Evolutionary conservation across 2,113 vertebrate genomes (phyloP).

Genomic region (Fulmarus glacialis): DNA sequence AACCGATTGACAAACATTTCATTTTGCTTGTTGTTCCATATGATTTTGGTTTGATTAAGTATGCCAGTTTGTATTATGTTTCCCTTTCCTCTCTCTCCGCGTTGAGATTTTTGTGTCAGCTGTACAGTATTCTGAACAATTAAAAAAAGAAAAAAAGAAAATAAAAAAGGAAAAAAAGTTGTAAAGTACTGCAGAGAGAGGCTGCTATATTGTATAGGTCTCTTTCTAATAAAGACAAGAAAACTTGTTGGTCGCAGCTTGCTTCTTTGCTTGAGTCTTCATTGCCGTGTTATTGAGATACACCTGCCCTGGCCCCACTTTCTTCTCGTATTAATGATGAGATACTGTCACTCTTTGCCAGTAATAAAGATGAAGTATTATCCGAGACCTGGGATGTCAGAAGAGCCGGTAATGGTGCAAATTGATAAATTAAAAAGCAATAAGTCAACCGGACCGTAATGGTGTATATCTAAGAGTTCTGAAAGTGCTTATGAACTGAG

Average conservation of each 20-base stretch:
- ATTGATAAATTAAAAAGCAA: slow-evolving; percentile 63
- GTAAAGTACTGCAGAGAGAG: slow-evolving; percentile 82
- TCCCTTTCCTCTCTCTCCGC: slow-evolving; percentile 47
- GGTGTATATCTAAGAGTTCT: slow-evolving; percentile 27
- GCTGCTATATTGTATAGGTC: slow-evolving; percentile 86
- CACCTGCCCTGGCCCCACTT: not conserved
- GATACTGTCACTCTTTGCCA: slow-evolving; percentile 57
- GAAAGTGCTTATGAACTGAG: not conserved
- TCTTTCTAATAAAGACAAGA: slow-evolving; percentile 95
- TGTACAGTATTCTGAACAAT: slow-evolving; percentile 89
- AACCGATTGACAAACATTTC: slow-evolving; percentile 74
- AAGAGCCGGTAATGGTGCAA: slow-evolving; percentile 21
- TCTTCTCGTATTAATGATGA: not conserved
- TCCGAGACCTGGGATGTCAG: not conserved
- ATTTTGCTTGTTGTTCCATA: slow-evolving; percentile 74
- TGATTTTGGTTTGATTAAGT: slow-evolving; percentile 77
- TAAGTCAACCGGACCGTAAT: not conserved
- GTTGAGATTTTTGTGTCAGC: slow-evolving; percentile 79
- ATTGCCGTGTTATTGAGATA: not conserved
- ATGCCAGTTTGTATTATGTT: slow-evolving; percentile 77
- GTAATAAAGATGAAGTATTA: slow-evolving; percentile 60
- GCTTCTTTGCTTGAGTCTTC: not conserved
- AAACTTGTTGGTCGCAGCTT: slow-evolving; percentile 43
- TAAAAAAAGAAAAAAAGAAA: not conserved
- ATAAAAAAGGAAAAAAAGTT: slow-evolving; percentile 42